Evolutionary conservation across 1,140 invertebrate genomes (phyloP).

Genomic region (Micrasema minimum): DNA sequence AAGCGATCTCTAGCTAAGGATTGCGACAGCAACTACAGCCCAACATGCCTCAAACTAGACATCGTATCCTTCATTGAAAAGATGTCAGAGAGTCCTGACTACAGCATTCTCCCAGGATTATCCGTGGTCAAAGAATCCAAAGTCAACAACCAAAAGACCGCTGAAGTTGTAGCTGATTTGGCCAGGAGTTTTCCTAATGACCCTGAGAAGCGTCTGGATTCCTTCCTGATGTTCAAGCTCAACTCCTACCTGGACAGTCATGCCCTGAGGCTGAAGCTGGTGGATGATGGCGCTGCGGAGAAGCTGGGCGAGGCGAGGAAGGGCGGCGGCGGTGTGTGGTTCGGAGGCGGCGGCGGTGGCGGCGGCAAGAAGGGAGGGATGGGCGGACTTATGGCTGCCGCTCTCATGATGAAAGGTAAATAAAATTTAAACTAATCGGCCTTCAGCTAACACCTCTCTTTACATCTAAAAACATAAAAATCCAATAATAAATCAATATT

Average conservation of each 20-base stretch:
- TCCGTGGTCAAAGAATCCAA: conserved; percentile 75
- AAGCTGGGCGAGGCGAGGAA: conserved; percentile 65
- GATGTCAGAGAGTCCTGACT: conserved; percentile 72
- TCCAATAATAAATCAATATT: too few relatives aligned
- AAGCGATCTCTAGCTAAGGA: conserved; percentile 64
- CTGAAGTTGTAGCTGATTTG: conserved; percentile 77
- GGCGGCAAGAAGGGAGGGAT: conserved; percentile 69
- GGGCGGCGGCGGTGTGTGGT: conserved; percentile 62
- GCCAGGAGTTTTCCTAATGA: conserved; percentile 80
- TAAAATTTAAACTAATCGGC: too few relatives aligned
- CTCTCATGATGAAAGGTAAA: conserved; percentile 74
- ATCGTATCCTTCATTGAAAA: conserved; percentile 81
- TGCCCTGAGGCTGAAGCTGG: conserved; percentile 76
- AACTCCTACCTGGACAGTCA: conserved; percentile 78
- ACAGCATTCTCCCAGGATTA: conserved; percentile 76
- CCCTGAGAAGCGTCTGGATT: conserved; percentile 79
- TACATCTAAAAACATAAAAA: too few relatives aligned
- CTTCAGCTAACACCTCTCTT: too few relatives aligned
- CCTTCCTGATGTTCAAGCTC: conserved; percentile 77
- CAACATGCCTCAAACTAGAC: conserved; percentile 82
- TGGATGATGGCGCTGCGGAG: conserved; percentile 72
- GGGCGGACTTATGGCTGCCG: conserved; percentile 70
- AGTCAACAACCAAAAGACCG: conserved; percentile 67
- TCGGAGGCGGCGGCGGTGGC: conserved; percentile 58
- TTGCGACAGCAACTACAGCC: conserved; percentile 77